Evolutionary conservation across 2,888 invertebrate genomes (phyloP).

Genomic region (Didymodactylos carnosus): DNA sequence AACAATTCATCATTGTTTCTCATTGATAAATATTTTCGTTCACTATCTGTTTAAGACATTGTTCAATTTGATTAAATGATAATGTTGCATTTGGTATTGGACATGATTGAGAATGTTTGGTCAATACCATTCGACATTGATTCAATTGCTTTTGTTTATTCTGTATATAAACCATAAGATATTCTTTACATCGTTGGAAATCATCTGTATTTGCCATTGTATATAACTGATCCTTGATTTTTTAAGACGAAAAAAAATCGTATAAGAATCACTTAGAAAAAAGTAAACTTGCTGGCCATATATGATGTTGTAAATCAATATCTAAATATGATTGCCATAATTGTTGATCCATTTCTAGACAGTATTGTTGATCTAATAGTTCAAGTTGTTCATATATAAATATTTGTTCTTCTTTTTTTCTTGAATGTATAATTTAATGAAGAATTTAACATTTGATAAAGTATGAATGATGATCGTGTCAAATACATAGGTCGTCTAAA

Average conservation of each 20-base stretch:
- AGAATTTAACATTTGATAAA: no score
- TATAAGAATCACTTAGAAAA: neutral
- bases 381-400: neutral
- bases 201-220: neutral
- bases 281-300: neutral
- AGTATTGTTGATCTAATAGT: neutral
- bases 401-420: neutral
- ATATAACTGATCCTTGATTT: neutral
- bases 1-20: neutral
- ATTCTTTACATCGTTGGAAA: neutral
- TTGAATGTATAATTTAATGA: no score
- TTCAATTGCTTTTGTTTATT: neutral
- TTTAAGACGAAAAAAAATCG: neutral
- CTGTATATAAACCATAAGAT: neutral
- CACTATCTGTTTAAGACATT: neutral
- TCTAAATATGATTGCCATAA: neutral
- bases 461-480: neutral
- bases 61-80: neutral
- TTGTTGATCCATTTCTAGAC: neutral
- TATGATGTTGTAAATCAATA: neutral
- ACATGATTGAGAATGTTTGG: neutral
- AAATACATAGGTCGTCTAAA: neutral
- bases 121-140: neutral
- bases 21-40: neutral
- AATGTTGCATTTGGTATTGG: neutral